A percentile compares a stretch with the other conserved stretches of the same genome.
Evolutionary conservation across 1,140 invertebrate genomes (phyloP).

Genomic region (Trichonephila clavata): DNA sequence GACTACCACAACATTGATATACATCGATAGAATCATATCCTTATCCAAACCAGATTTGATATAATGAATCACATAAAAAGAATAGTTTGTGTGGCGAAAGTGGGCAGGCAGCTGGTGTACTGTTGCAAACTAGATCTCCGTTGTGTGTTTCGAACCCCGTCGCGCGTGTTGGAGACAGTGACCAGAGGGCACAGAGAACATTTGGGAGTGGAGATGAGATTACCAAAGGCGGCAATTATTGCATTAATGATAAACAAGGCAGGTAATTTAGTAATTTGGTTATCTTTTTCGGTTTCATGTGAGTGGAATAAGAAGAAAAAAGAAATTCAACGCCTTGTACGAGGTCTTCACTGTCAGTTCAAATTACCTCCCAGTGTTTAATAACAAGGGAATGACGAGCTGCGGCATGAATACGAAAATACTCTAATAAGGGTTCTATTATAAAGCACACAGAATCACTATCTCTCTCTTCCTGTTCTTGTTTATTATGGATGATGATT

Average conservation of each 20-base stretch:
- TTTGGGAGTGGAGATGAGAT: slow-evolving; percentile 40
- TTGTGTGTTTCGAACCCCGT: neutral
- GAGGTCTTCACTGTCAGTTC: neutral
- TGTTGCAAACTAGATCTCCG: neutral
- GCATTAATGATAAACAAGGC: slow-evolving; percentile 74
- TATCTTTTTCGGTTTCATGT: slow-evolving; percentile 49
- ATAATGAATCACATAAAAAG: neutral
- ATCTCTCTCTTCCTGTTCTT: slow-evolving; percentile 6
- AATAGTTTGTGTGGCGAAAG: neutral
- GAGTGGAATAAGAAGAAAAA: slow-evolving; percentile 60
- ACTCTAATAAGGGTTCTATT: slow-evolving; percentile 6
- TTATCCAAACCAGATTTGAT: neutral
- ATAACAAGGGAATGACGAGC: slow-evolving; percentile 27
- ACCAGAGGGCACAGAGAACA: slow-evolving; percentile 50
- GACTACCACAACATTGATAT: neutral
- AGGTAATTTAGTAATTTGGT: slow-evolving; percentile 73
- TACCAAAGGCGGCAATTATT: slow-evolving; percentile 71
- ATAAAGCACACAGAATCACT: neutral
- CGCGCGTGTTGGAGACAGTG: slow-evolving; percentile 8
- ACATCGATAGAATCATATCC: neutral
- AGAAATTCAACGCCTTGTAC: slow-evolving; percentile 22
- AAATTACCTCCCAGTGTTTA: slow-evolving; percentile 46
- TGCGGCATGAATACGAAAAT: slow-evolving; percentile 1
- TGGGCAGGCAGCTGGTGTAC: slow-evolving; percentile 22
- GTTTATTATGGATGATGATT: neutral